Base-by-base conservation (phyloP, 2,797 vertebrate species). In the Vespertilio murinus region DNA sequence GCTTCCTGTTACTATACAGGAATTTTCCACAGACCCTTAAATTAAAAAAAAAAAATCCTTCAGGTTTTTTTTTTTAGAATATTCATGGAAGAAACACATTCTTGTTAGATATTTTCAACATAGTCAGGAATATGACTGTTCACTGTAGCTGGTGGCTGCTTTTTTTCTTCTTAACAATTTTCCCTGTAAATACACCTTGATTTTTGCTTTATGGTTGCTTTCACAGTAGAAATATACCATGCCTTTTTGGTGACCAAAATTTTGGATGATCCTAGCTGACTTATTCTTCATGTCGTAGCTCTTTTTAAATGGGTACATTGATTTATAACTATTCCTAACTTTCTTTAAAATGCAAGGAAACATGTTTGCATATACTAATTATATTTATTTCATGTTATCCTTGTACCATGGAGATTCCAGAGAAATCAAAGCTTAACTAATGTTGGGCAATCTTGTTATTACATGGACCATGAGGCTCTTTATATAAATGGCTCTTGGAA, bases 71-170 rank as follows among this genome's bases (percentile, higher is more conserved):
- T 80, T 54, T 67, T 94, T 71, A n/a, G 28, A 74, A 40, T 80
- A 67, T 4, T 47, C 22, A 90, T 33, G 2, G 23, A 65, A 75
- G 49, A 71, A 79, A 84, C 52, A 45, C 4, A 87, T 65, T 56
- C 12, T 16, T 88, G 49, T 90, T 88, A 88, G 67, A 13, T 88
- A 94, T 95, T 84, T 90, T 93, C 42, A 88, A 65, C 71, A 56
- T 90, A 28, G 22, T 71, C 14, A 56, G 35, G 25, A 83, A 59
- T 83, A 70, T 85, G 8, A 14, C 18, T 35, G 1, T 10, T 85
- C 30, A 64, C 78, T 20, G 0, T 92, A 59, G 30, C 40, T 54
- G 3, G 2, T 86, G 9, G 18, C 28, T 91, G 4, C 42, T 25
- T 64, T 69, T 81, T 91, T 40, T 56, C 14, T 91, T 69, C 64